Conservation (phyloP, 2,113 vertebrate species). For the Amazona vittata region DNA sequence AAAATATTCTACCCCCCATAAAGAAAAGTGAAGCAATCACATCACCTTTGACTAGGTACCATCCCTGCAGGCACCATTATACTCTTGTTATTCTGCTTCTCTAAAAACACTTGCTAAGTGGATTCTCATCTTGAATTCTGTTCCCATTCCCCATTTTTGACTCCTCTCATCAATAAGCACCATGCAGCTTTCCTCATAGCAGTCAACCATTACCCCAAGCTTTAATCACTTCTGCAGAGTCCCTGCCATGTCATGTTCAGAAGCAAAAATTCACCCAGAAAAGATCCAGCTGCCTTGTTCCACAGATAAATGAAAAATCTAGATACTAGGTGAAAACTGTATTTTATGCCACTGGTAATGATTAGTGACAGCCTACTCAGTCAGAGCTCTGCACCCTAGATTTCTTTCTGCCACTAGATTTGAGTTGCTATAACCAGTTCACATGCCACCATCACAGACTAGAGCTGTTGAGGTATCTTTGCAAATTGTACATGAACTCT, state of each 20-base stretch:
- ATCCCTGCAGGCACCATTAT: background rate
- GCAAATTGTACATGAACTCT: background rate
- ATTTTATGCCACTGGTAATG: background rate
- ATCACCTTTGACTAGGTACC: background rate
- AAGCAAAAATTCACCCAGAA: background rate
- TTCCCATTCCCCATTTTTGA: background rate
- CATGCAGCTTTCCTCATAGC: background rate
- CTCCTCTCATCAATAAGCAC: background rate
- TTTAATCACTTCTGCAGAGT: background rate
- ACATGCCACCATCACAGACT: background rate
- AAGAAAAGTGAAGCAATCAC: background rate
- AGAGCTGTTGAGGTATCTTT: background rate
- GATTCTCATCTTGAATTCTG: background rate
- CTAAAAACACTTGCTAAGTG: background rate
- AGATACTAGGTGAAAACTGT: background rate
- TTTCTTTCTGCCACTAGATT: background rate
- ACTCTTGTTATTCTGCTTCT: background rate
- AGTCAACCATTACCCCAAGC: background rate
- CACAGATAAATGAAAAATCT: background rate
- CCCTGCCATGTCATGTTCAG: background rate
- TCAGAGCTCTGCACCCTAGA: background rate
- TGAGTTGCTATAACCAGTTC: background rate
- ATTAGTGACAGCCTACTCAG: background rate
- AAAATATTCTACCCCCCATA: background rate
- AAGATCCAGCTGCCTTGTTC: background rate